Conservation (phyloP, 2,797 vertebrate species). For the Acanthurus tractus region DNA sequence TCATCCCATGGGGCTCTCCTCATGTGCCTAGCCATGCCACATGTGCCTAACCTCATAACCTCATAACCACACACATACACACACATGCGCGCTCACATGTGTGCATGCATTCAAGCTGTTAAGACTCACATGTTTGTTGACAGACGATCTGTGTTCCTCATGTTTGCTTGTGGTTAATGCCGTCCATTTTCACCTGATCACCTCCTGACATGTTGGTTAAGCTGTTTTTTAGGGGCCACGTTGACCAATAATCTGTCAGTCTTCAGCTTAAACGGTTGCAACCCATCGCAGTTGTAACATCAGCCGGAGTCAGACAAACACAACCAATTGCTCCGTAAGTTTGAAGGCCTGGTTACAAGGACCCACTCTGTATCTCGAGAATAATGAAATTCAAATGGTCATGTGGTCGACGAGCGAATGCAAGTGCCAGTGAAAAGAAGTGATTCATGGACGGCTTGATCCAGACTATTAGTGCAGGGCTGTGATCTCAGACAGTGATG, state of each 20-base stretch:
- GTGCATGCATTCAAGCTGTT: background rate
- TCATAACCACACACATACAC: background rate
- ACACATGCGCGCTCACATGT: constrained; percentile 26
- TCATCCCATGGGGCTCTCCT: constrained; percentile 38
- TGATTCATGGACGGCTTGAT: constrained; percentile 63
- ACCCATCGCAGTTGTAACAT: background rate
- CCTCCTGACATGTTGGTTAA: too few species aligned
- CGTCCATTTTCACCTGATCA: constrained; percentile 1
- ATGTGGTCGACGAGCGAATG: constrained; percentile 52
- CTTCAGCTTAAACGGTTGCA: background rate
- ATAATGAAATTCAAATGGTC: constrained; percentile 52
- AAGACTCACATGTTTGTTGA: constrained; percentile 5
- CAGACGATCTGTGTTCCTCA: constrained; percentile 1
- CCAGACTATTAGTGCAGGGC: constrained; percentile 63
- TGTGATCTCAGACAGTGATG: constrained; percentile 78
- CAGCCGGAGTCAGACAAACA: constrained; percentile 4
- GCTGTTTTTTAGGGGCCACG: background rate
- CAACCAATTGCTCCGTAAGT: constrained; percentile 17
- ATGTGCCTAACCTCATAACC: constrained; percentile 22
- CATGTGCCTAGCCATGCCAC: constrained; percentile 17
- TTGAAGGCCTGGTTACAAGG: constrained; percentile 21
- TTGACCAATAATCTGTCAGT: constrained; percentile 12
- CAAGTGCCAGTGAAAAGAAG: constrained; percentile 57
- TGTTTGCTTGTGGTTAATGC: constrained; percentile 2
- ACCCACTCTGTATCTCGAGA: constrained; percentile 13